Percentiles rank a stretch among this genome's conserved stretches.
Conservation (phyloP, 2,113 vertebrate species). For the Mus pahari region DNA sequence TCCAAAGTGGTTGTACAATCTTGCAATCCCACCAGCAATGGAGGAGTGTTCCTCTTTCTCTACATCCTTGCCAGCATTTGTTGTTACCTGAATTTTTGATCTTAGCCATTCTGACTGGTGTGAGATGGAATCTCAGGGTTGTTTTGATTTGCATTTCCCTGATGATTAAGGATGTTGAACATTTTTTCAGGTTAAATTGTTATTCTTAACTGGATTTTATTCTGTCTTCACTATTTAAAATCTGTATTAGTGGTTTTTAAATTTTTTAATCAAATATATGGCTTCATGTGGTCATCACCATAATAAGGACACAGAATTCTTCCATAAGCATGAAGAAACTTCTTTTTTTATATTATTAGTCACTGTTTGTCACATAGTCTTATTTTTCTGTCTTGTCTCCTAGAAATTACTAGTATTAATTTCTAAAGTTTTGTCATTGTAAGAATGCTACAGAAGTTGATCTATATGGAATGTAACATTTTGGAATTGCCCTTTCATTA, state of each 20-base stretch:
- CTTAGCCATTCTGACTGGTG: too few species aligned
- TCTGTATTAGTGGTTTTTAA: background rate
- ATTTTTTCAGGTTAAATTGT: too few species aligned
- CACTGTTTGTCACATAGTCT: background rate
- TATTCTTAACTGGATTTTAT: slow-evolving; percentile 30
- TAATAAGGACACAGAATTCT: slow-evolving; percentile 28
- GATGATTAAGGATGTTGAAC: too few species aligned
- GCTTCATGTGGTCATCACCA: background rate
- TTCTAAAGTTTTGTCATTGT: slow-evolving; percentile 19
- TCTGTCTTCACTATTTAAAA: slow-evolving; percentile 31
- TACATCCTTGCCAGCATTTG: too few species aligned
- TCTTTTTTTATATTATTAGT: background rate
- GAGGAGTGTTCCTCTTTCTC: too few species aligned
- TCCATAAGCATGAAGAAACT: background rate
- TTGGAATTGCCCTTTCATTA: background rate
- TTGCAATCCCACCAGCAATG: too few species aligned
- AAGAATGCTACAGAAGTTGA: background rate
- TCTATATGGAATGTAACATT: background rate
- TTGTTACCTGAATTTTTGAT: too few species aligned
- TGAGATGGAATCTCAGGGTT: too few species aligned
- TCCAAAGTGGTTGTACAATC: too few species aligned
- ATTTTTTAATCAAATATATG: background rate
- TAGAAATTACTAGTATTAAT: slow-evolving; percentile 15
- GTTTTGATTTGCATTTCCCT: too few species aligned
- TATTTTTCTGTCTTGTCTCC: background rate